Base-by-base conservation (phyloP, 2,113 vertebrate genomes). In the Grammomys surdaster region DNA sequence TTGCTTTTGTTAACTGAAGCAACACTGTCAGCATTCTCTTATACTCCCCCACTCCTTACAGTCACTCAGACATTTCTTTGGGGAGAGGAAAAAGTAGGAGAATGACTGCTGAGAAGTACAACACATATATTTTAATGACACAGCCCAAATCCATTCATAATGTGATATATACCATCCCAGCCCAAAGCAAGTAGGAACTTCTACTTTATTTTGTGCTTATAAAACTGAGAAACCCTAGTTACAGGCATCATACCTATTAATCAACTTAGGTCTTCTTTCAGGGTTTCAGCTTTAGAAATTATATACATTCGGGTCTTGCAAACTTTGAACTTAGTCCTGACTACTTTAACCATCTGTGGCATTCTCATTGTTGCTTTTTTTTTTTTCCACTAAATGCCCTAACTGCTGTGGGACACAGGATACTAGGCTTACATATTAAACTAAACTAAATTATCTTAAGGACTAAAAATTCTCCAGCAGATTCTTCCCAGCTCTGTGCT, bases 121-220 rank as follows among this genome's bases (percentile, higher is more conserved):
- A 43, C 33, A 28, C 4, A 72, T 31, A 43, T 28, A 2, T 58
- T 60, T 72, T 48, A 8, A 24, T 14, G 8, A 28, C 14, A 58
- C 2, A 73, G 72, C 26, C 43, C 12, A 67, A 80, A 54, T 60
- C 14, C 56, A 8, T n/a, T 72, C 51, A 86, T 40, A 40, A 72
- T 17, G 22, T 24, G 22, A 14, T 36, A 22, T 20, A 40, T 10
- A 1, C 43, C 46, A 56, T 58, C 0, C 11, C 60, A 14, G 0
- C 2, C 1, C 65, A 11, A 1, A 12, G 63, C 0, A 43, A 16
- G 4, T 7, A 69, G 17, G 43, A 84, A 46, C 28, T 70, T 20
- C 58, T 1, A 17, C 73, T 85, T 16, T 31, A 11, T 7, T 31
- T 24, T 56, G 17, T 72, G 24, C 17, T 46, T 31, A 33, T 6